Evolutionary conservation across 1,140 invertebrate species (phyloP).

Genomic region (Zeugodacus cucurbitae): DNA sequence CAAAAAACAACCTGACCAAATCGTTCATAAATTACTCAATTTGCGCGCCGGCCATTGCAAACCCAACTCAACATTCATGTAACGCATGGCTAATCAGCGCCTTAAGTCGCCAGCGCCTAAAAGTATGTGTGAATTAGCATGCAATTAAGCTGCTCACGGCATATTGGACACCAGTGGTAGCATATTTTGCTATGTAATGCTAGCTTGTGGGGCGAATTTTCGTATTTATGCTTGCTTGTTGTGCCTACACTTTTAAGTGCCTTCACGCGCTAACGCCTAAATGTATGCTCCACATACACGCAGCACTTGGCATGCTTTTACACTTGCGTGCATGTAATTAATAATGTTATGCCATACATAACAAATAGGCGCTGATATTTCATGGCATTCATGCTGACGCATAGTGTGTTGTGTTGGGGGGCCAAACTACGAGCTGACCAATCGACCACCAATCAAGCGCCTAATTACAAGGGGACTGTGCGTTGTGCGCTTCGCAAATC

Average conservation of each 20-base stretch:
- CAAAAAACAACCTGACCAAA: not conserved
- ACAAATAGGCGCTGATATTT: not conserved
- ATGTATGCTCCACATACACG: conserved; percentile 12
- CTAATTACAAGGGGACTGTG: not conserved
- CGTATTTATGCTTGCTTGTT: not conserved
- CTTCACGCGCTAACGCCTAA: not conserved
- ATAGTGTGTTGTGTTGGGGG: not conserved
- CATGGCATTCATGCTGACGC: not conserved
- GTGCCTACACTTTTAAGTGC: not conserved
- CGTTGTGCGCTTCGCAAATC: not conserved
- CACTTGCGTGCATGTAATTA: conserved; percentile 11
- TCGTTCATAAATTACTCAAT: not conserved
- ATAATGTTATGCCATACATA: not conserved
- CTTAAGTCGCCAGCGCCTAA: not conserved
- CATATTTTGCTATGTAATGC: not conserved
- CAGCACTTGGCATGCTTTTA: not conserved
- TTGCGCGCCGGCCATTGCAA: not conserved
- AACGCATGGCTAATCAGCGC: not conserved
- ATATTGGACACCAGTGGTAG: not conserved
- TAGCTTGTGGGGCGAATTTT: not conserved
- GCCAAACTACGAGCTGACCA: not conserved
- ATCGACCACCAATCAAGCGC: conserved; percentile 9
- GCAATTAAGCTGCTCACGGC: not conserved
- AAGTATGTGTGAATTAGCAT: not conserved
- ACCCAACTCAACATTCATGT: not conserved